Percentiles rank a stretch among this genome's conserved stretches.
phyloP scores from a whole-genome alignment of 2,888 invertebrate genomes.

The Orchesellides sinensis region DNA sequence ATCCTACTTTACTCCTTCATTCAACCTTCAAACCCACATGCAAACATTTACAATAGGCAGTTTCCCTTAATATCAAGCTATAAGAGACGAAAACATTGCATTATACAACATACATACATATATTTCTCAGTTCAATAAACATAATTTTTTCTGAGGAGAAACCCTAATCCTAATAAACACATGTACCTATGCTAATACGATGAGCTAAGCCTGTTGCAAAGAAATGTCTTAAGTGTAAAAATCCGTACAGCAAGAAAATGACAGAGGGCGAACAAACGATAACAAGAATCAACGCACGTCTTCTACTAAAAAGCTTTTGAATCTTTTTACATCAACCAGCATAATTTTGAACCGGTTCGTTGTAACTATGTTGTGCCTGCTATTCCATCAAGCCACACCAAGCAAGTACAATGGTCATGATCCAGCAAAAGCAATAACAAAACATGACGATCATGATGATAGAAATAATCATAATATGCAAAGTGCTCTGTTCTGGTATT shows the following conservation, averaged over 20 bases:
- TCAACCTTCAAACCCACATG: conserved; percentile 57
- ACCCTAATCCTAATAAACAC: conserved; percentile 53
- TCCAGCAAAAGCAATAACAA: conserved; percentile 22
- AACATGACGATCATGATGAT: too few relatives aligned
- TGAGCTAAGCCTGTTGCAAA: conserved; percentile 34
- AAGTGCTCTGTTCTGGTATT: too few relatives aligned
- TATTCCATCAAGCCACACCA: too few relatives aligned
- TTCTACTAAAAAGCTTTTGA: too few relatives aligned
- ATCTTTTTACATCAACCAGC: too few relatives aligned
- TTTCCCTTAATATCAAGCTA: conserved; percentile 17
- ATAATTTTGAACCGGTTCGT: too few relatives aligned
- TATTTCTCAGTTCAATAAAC: conserved; percentile 58
- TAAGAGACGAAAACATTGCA: conserved; percentile 27
- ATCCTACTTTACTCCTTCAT: conserved; percentile 52
- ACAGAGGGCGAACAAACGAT: too few relatives aligned
- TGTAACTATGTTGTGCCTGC: too few relatives aligned
- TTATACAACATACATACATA: too few relatives aligned
- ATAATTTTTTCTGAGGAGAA: conserved; percentile 33
- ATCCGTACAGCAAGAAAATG: neutral
- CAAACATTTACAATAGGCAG: too few relatives aligned
- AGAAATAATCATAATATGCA: conserved; percentile 10
- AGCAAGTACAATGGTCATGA: conserved; percentile 39
- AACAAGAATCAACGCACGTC: too few relatives aligned
- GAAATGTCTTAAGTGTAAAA: conserved; percentile 30
- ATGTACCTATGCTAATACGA: conserved; percentile 44